phyloP scores from a whole-genome alignment of 1,140 invertebrate species.

The Hylyphantes graminicola region DNA sequence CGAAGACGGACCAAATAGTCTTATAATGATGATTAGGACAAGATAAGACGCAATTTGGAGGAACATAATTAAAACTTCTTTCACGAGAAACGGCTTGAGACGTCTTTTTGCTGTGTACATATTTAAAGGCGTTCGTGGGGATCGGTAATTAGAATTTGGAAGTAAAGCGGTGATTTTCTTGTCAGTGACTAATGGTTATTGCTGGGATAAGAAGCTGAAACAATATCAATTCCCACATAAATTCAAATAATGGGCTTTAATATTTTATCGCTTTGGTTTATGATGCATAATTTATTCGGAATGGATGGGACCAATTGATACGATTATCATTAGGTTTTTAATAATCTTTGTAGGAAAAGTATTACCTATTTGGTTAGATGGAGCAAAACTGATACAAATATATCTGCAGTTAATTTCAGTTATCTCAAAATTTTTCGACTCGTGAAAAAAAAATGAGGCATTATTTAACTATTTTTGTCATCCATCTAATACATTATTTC shows the following conservation, averaged over 20 bases:
- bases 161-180: constrained; percentile 33
- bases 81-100: constrained; percentile 28
- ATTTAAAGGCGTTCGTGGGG: constrained; percentile 53
- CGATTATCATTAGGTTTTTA: no score
- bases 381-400: no score
- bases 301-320: neutral
- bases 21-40: constrained; percentile 52
- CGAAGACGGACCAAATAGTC: constrained; percentile 39
- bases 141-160: constrained; percentile 27
- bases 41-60: constrained; percentile 45
- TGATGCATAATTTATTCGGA: neutral
- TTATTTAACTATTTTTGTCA: no score
- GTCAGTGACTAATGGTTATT: constrained; percentile 46
- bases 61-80: constrained; percentile 51
- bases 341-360: no score
- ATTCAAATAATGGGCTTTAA: constrained; percentile 18
- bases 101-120: constrained; percentile 27
- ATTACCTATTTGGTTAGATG: no score
- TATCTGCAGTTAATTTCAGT: no score
- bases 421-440: no score
- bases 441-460: no score
- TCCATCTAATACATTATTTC: no score
- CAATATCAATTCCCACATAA: constrained; percentile 41
- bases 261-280: neutral
- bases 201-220: constrained; percentile 36